phyloP scores from a whole-genome alignment of 2,113 vertebrate genomes.

The Poecile atricapillus region DNA sequence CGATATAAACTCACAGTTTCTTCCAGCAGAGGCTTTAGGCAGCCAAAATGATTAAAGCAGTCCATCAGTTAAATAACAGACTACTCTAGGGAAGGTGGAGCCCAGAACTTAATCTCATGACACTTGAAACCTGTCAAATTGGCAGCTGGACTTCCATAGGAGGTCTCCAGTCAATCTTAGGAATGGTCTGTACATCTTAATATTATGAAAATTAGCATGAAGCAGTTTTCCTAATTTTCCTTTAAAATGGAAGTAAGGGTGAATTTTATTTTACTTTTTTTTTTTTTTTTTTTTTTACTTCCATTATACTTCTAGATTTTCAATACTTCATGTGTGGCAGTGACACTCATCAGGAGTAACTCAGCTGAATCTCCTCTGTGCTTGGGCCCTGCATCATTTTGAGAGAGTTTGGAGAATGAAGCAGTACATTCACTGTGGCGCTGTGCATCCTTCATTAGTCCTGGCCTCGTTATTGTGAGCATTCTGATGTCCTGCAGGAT shows the following conservation, averaged over 20 bases:
- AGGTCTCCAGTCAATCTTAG: background rate
- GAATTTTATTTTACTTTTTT: background rate
- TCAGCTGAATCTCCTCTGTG: background rate
- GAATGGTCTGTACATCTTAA: background rate
- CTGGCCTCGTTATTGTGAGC: background rate
- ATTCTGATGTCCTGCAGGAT: background rate
- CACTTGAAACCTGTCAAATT: background rate
- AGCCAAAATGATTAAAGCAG: background rate
- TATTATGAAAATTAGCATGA: background rate
- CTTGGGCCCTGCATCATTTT: background rate
- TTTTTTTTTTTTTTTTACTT: background rate
- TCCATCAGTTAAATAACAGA: background rate
- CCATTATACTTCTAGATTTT: background rate
- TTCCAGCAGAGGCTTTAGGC: background rate
- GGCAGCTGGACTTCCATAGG: background rate
- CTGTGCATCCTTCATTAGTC: background rate
- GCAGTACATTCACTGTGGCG: background rate
- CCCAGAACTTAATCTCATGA: background rate
- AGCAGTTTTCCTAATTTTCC: background rate
- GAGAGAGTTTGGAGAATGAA: background rate
- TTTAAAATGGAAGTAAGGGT: background rate
- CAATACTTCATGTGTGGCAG: background rate
- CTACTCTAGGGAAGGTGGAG: background rate
- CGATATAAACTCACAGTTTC: slow-evolving; percentile 12
- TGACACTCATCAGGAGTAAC: background rate